These are phyloP conservation scores for Sabatieria punctata DNA, from an alignment of 2,888 invertebrate species.

Conservation along the genomic window DNA sequence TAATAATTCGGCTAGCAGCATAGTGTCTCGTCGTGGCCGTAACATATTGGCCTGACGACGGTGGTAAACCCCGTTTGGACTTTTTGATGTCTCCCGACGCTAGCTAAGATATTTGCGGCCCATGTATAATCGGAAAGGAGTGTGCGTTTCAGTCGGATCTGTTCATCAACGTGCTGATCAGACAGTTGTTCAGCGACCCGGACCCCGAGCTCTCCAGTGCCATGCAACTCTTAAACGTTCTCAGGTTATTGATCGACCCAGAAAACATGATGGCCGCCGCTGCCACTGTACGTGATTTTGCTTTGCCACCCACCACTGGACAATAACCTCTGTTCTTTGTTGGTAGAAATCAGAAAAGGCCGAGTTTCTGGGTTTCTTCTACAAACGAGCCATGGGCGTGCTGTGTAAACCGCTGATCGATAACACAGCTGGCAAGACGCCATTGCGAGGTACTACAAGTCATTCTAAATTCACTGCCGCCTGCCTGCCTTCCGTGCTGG, in stretches of 20 bases:
- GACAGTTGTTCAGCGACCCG: constrained; percentile 88
- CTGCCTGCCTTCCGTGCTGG: no score
- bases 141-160: constrained; percentile 67
- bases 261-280: constrained; percentile 97
- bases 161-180: constrained; percentile 76
- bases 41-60: no score
- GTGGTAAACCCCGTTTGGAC: no score
- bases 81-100: no score
- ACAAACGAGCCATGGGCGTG: constrained; percentile 90
- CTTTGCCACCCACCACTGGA: no score
- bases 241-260: constrained; percentile 79
- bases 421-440: constrained; percentile 73
- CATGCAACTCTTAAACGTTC: constrained; percentile 75
- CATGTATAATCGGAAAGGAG: no score
- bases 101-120: no score
- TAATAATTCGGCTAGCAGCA: no score
- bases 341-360: constrained; percentile 85
- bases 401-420: constrained; percentile 86
- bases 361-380: constrained; percentile 94
- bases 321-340: constrained; percentile 12
- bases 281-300: no score
- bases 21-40: no score
- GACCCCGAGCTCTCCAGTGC: constrained; percentile 87
- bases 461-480: no score
- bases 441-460: no score